Conservation (phyloP, 2,113 vertebrate species). For the Prolemur simus region DNA sequence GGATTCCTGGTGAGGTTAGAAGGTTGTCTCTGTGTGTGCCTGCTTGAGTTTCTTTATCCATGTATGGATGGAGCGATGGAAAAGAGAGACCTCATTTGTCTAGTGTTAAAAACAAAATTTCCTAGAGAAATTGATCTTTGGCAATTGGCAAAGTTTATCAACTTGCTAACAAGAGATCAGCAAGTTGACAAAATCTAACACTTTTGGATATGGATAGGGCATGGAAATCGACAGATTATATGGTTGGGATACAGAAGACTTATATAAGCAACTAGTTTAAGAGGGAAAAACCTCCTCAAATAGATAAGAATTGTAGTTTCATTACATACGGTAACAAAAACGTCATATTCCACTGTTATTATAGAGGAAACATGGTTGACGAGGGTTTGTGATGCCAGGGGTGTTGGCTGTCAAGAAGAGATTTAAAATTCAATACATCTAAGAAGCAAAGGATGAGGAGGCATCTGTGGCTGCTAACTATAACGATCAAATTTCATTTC, state of each 20-base stretch:
- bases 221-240: neutral
- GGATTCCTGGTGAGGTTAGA: neutral
- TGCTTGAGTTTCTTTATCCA: slow-evolving; percentile 18
- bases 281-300: neutral
- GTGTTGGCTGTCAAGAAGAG: neutral
- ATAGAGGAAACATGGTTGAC: neutral
- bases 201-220: neutral
- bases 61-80: neutral
- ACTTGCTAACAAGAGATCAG: neutral
- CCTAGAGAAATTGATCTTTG: neutral
- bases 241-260: neutral
- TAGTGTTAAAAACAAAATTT: slow-evolving; percentile 42
- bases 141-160: slow-evolving; percentile 6
- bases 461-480: neutral
- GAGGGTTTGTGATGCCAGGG: neutral
- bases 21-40: neutral
- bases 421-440: neutral
- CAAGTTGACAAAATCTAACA: neutral
- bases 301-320: neutral
- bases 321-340: neutral
- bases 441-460: slow-evolving; percentile 7
- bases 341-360: neutral
- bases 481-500: slow-evolving; percentile 31
- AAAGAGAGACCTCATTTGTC: neutral
- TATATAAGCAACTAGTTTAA: neutral